A percentile compares a stretch with the other conserved stretches of the same genome.
These are phyloP conservation scores for Strix uralensis DNA, from an alignment of 2,113 vertebrate genomes.

Conservation along the genomic window DNA sequence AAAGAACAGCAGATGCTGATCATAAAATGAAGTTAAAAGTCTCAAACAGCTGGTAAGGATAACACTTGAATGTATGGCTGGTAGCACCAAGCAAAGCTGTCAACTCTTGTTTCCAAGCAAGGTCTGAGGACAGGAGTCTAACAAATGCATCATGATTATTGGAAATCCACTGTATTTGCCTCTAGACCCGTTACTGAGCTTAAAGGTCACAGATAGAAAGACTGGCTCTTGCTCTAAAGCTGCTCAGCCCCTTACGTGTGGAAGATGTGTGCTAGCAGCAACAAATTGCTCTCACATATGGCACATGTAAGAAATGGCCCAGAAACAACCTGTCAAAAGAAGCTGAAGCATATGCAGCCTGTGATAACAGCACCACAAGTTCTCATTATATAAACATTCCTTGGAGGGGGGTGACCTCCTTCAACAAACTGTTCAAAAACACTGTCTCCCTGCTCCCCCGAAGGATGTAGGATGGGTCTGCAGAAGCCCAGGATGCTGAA, in stretches of 20 bases:
- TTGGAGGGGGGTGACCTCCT: not conserved
- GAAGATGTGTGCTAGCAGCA: not conserved
- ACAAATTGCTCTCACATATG: not conserved
- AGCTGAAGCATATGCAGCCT: not conserved
- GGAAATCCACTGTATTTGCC: not conserved
- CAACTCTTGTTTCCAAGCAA: not conserved
- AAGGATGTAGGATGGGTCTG: not conserved
- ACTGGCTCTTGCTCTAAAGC: not conserved
- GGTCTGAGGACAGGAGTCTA: not conserved
- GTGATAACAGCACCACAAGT: not conserved
- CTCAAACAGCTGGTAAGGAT: not conserved
- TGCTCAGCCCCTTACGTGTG: rapidly evolving
- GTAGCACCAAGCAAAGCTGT: not conserved
- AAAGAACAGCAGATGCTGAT: not conserved
- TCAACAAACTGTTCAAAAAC: not conserved
- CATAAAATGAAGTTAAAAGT: not conserved
- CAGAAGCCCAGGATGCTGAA: not conserved
- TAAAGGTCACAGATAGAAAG: not conserved
- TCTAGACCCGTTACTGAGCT: not conserved
- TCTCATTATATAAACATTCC: not conserved
- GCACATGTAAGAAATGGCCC: not conserved
- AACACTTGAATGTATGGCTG: not conserved
- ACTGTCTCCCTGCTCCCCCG: not conserved
- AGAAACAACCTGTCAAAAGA: not conserved
- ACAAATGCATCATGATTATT: not conserved